Evolutionary conservation across 2,888 invertebrate genomes (phyloP).

Genomic region (Hydraecia micacea): DNA sequence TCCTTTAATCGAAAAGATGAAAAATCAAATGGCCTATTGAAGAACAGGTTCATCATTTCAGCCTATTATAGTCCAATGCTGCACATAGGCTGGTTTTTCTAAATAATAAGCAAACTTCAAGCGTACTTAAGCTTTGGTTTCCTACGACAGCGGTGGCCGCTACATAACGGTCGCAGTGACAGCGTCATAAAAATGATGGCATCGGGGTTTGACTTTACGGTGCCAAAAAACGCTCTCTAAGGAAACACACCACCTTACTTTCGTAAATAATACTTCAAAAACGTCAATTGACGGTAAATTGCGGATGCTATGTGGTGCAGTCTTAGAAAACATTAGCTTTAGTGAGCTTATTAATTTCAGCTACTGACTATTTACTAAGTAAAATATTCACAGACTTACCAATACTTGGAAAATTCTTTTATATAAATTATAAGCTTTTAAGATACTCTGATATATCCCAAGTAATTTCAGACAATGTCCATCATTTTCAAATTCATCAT

Average conservation of each 20-base stretch:
- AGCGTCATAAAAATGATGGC: background rate
- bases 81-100: background rate
- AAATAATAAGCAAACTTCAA: background rate
- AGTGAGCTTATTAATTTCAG: background rate
- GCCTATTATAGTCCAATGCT: too few relatives aligned
- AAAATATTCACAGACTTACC: constrained; percentile 6
- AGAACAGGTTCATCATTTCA: background rate
- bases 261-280: background rate
- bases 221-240: background rate
- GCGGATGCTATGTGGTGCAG: background rate
- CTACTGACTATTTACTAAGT: background rate
- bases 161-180: background rate
- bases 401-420: constrained; percentile 9
- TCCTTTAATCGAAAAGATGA: background rate
- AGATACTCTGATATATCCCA: constrained; percentile 5
- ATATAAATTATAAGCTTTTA: constrained; percentile 9
- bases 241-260: too few relatives aligned
- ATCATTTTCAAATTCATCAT: background rate
- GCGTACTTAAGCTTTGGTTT: background rate
- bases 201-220: background rate
- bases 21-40: background rate
- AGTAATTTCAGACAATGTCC: background rate
- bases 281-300: background rate
- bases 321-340: background rate
- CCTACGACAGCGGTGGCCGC: background rate